Conservation (phyloP, 92 coral and sea anemone genomes). For the Heliopora coerulea region DNA sequence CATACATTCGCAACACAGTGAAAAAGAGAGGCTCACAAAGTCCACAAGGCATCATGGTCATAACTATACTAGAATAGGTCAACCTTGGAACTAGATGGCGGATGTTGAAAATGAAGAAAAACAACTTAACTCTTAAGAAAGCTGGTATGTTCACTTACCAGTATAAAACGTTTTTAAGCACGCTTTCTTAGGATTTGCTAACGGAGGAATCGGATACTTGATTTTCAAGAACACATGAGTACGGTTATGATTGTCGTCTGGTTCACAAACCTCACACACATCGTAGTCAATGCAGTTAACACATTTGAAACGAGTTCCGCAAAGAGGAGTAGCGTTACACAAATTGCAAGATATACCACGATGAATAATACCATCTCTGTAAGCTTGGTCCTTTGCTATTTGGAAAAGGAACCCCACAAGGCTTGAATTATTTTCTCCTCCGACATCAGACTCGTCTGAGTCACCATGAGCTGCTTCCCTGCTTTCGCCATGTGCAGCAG, state of each 20-base stretch:
- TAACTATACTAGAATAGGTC: too few relatives aligned
- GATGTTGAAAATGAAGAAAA: too few relatives aligned
- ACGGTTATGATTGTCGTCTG: slow-evolving; percentile 83
- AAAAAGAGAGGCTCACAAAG: too few relatives aligned
- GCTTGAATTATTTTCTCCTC: slow-evolving; percentile 53
- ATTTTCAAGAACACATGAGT: slow-evolving; percentile 90
- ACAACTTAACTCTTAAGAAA: too few relatives aligned
- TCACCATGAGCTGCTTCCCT: slow-evolving; percentile 35
- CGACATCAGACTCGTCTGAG: slow-evolving; percentile 29
- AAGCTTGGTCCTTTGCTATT: slow-evolving; percentile 91
- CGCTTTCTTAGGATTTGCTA: slow-evolving; percentile 90
- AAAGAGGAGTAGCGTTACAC: slow-evolving; percentile 87
- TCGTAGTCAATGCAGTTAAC: slow-evolving; percentile 94
- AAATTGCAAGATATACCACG: slow-evolving; percentile 97
- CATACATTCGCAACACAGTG: too few relatives aligned
- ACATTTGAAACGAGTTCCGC: slow-evolving; percentile 92
- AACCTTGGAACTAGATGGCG: too few relatives aligned
- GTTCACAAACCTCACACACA: slow-evolving; percentile 91
- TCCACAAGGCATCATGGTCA: too few relatives aligned
- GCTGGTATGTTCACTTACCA: slow-evolving; percentile 50
- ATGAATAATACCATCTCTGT: slow-evolving; percentile 82
- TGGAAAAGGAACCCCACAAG: slow-evolving; percentile 77
- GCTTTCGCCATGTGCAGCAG: background rate
- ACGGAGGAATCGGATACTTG: slow-evolving; percentile 83
- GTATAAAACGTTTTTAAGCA: slow-evolving; percentile 84